These are phyloP conservation scores for Tipula helvola DNA, from an alignment of 2,888 invertebrate species.

Conservation along the genomic window DNA sequence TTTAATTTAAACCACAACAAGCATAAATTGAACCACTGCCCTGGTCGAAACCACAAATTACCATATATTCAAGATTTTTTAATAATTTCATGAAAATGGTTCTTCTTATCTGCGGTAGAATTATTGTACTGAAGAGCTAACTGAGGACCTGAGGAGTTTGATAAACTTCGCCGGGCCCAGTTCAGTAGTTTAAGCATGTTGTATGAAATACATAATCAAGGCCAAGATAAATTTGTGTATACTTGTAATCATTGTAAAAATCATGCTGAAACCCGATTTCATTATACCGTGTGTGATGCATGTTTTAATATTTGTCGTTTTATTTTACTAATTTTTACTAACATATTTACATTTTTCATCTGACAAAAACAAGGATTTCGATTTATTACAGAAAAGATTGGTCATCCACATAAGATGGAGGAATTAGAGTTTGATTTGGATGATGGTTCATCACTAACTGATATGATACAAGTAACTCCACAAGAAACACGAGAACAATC, in stretches of 20 bases:
- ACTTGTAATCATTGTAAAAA: constrained; percentile 96
- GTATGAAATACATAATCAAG: constrained; percentile 97
- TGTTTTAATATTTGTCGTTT: constrained; percentile 19
- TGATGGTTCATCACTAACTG: constrained; percentile 80
- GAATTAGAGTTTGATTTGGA: constrained; percentile 90
- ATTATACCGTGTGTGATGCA: constrained; percentile 94
- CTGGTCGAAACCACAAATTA: too few relatives aligned
- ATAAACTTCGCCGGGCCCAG: constrained; percentile 79
- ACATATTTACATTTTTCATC: not conserved
- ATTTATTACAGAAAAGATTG: constrained; percentile 88
- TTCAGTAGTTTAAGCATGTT: constrained; percentile 95
- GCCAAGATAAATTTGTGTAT: constrained; percentile 95
- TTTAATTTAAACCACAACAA: too few relatives aligned
- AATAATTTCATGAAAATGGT: too few relatives aligned
- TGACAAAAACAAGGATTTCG: constrained; percentile 62
- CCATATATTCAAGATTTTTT: too few relatives aligned
- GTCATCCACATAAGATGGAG: constrained; percentile 97
- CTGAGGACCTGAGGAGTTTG: too few relatives aligned
- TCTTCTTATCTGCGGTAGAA: too few relatives aligned
- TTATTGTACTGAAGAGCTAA: too few relatives aligned
- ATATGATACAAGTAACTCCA: constrained; percentile 77
- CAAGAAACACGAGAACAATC: constrained; percentile 81
- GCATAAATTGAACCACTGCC: too few relatives aligned
- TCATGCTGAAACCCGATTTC: constrained; percentile 91
- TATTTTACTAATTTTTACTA: not conserved